A percentile compares a stretch with the other conserved stretches of the same genome.
phyloP scores from a whole-genome alignment of 92 coral and sea anemone species.

The Anthopleura xanthogrammica region DNA sequence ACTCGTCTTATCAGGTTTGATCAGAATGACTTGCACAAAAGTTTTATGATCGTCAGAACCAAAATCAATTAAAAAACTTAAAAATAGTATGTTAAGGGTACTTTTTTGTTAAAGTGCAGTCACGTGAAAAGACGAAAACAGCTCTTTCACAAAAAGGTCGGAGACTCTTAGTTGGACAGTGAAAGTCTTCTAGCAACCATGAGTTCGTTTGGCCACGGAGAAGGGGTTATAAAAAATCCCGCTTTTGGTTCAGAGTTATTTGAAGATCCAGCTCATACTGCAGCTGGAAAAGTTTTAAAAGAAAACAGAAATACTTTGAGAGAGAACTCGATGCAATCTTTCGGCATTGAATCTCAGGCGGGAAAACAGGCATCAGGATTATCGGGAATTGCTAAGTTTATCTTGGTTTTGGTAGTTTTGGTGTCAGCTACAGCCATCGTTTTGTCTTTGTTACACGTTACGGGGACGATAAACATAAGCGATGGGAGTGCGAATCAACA shows the following conservation, averaged over 20 bases:
- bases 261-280: constrained; percentile 16
- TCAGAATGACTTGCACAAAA: too few relatives aligned
- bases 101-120: neutral
- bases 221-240: constrained; percentile 15
- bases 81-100: neutral
- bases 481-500: neutral
- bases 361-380: constrained; percentile 1
- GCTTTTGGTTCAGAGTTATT: neutral
- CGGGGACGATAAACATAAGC: constrained; percentile 1
- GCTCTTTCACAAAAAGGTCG: neutral
- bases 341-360: neutral
- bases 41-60: too few relatives aligned
- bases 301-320: constrained; percentile 2
- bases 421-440: constrained; percentile 14
- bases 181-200: neutral
- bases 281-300: constrained; percentile 30
- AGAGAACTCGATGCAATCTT: neutral
- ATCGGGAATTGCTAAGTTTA: constrained; percentile 2
- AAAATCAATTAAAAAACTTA: too few relatives aligned
- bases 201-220: constrained; percentile 25
- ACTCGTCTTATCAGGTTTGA: too few relatives aligned
- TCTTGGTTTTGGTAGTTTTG: constrained; percentile 2
- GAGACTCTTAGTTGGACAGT: too few relatives aligned
- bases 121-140: neutral
- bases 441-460: neutral